phyloP scores from a whole-genome alignment of 2,888 invertebrate genomes.

The Calephelis perditalis region DNA sequence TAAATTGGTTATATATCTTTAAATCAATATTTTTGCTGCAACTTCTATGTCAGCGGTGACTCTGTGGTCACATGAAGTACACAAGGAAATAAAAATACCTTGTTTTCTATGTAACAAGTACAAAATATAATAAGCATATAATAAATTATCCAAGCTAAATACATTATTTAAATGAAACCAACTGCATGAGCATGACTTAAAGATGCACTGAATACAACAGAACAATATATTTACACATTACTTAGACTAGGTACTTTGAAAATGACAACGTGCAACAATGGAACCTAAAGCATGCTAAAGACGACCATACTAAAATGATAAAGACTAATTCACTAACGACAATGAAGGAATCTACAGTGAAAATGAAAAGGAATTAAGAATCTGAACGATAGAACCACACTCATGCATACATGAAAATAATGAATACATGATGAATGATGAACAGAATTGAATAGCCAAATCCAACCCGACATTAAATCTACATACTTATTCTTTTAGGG shows the following conservation, averaged over 20 bases:
- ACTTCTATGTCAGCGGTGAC: too few relatives aligned
- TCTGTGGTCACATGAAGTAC: too few relatives aligned
- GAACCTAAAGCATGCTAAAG: slow-evolving; percentile 22
- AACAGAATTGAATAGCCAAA: slow-evolving; percentile 44
- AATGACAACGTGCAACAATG: slow-evolving; percentile 17
- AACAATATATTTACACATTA: neutral
- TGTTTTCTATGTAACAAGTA: too few relatives aligned
- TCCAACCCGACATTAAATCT: slow-evolving; percentile 68
- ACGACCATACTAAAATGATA: slow-evolving; percentile 7
- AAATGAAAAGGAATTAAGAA: slow-evolving; percentile 33
- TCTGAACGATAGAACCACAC: slow-evolving; percentile 62
- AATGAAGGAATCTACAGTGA: slow-evolving; percentile 37
- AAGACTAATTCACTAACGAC: slow-evolving; percentile 22
- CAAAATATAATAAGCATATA: too few relatives aligned
- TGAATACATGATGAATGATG: slow-evolving; percentile 38
- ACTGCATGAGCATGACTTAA: neutral
- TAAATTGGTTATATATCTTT: too few relatives aligned
- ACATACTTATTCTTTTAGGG: slow-evolving; percentile 34
- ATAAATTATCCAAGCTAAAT: too few relatives aligned
- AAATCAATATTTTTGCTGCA: too few relatives aligned
- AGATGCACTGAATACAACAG: slow-evolving; percentile 25
- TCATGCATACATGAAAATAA: slow-evolving; percentile 65
- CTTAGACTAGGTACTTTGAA: neutral
- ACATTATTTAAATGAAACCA: too few relatives aligned
- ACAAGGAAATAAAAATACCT: too few relatives aligned